Evolutionary conservation across 2,888 invertebrate species (phyloP), one percentile per base, ranked within the genome.

Genomic region (Aleiodes leptofemur): DNA sequence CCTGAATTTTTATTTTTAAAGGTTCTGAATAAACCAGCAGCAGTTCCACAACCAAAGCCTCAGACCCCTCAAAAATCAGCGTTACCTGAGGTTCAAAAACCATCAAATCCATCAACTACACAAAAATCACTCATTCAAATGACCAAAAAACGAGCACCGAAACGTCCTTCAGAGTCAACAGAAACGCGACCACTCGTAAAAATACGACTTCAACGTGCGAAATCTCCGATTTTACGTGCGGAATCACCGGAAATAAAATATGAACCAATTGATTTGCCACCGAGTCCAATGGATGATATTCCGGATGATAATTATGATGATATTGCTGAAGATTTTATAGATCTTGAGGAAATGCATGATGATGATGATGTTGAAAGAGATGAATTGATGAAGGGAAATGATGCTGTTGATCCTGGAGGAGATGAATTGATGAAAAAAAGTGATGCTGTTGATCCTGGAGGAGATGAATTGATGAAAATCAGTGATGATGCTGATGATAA

Each of bases 261-360:
- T 57, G 89, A 89, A 72, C 88, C 89, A 0, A 75, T 87, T 53
- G 89, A 89, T 61, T 85, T 87, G 74, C 89, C 89, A 4, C 77
- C 88, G 6, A 88, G 88, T 72, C 89, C 89, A 0, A 86, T 86
- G 5, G 84, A 85, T 43, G 84, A 87, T 34, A 87, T 87, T 53
- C 77, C 85, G 0, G 86, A 83, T 4, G 82, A 81, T 68, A 83
- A 85, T 70, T 87, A 86, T 7, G 84, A 85, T 16, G 83, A 81
- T 73, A 85, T 85, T 14, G 83, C 82, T 5, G 81, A 83, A 4
- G 85, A 85, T n/a, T 86, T 85, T 56, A 88, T 86, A 2, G 84
- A 83, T 31, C 78, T 86, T 9, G 85, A 86, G 71, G 7, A 43
- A 9, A 43, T 43, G 43, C 43, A 43, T 9, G 43, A 43, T 3